phyloP scores from a whole-genome alignment of 2,888 invertebrate genomes.

The Eupeodes latifasciatus region DNA sequence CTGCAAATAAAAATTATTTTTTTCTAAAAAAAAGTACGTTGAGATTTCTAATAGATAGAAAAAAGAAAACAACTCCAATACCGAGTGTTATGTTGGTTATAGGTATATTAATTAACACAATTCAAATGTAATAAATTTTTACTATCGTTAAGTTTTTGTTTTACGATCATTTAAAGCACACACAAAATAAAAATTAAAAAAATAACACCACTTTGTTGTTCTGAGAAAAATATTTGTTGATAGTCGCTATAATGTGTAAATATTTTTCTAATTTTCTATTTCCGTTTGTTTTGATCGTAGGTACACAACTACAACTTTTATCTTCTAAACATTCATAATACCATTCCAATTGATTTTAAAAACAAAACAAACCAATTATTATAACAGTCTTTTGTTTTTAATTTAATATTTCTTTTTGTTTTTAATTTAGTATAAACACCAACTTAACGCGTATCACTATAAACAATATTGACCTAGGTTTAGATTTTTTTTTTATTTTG shows the following conservation, averaged over 20 bases:
- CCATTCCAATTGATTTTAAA: slow-evolving; percentile 24
- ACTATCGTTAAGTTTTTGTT: slow-evolving; percentile 14
- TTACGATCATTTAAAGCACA: slow-evolving; percentile 13
- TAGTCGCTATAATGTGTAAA: slow-evolving; percentile 7
- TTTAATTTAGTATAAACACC: slow-evolving; percentile 19
- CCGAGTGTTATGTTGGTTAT: no score
- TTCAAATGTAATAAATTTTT: slow-evolving; percentile 1
- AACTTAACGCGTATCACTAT: slow-evolving; percentile 74
- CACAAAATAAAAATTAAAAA: neutral
- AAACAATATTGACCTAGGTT: slow-evolving; percentile 76
- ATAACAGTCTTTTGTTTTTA: slow-evolving; percentile 22
- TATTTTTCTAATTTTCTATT: slow-evolving; percentile 37
- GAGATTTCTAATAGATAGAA: neutral
- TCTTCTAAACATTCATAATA: neutral
- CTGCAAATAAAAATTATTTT: no score
- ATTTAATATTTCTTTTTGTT: slow-evolving; percentile 1
- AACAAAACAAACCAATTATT: slow-evolving; percentile 42
- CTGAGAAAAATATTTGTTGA: neutral
- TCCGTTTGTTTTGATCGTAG: slow-evolving; percentile 23
- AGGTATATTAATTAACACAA: slow-evolving; percentile 20
- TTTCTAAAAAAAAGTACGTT: no score
- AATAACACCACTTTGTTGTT: slow-evolving; percentile 17
- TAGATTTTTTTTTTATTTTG: slow-evolving; percentile 60
- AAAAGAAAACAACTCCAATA: no score
- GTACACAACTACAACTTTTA: slow-evolving; percentile 3